Evolutionary conservation across 2,113 vertebrate species (phyloP), one percentile per base, ranked within the genome.

Genomic region (Smithornis capensis): DNA sequence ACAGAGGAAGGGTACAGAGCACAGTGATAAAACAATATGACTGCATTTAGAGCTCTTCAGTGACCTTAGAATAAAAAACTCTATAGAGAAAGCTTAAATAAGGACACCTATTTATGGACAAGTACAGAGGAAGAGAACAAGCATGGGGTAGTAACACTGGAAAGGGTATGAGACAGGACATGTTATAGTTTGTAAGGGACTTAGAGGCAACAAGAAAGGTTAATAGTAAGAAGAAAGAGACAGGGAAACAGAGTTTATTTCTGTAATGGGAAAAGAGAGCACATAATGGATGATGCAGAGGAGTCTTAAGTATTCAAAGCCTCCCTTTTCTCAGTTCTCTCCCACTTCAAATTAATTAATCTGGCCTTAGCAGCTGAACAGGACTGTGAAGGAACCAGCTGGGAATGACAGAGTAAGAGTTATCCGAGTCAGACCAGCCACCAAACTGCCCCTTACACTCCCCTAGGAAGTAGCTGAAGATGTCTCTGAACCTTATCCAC

Each of bases 11-110:
- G 55, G 63, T 83, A 63, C 12, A 60, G 40, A 89, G 69, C 71
- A 71, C 3, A 82, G 64, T 11, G 50, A 95, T 89, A 90, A 93
- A 96, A 83, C 56, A 93, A 63, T 64, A 89, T 19, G 29, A 87
- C 55, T 68, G 17, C 5, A 1, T 93, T 90, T 57, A 76, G 44
- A 95, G 68, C 31, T 53, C 53, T 91, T 90, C 75, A 56, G 63
- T 5, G 55, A 94, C 70, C 70, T 87, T 78, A 50, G 62, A 86
- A 81, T 44, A 38, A 53, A 47, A 93, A 55, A 24, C 1, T 3
- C 40, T 59, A 24, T 12, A 90, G 2, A 70, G 80, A 81, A 83
- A 84, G 37, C 76, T 86, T 92, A 93, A 93, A 88, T 83, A 90
- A 89, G 65, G 64, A 81, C 76, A 92, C 29, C 68, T 89, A 92